Percentiles rank a stretch among this genome's conserved stretches.
Evolutionary conservation across 2,888 invertebrate species (phyloP).

Genomic region (Scaptomyza polygonia): DNA sequence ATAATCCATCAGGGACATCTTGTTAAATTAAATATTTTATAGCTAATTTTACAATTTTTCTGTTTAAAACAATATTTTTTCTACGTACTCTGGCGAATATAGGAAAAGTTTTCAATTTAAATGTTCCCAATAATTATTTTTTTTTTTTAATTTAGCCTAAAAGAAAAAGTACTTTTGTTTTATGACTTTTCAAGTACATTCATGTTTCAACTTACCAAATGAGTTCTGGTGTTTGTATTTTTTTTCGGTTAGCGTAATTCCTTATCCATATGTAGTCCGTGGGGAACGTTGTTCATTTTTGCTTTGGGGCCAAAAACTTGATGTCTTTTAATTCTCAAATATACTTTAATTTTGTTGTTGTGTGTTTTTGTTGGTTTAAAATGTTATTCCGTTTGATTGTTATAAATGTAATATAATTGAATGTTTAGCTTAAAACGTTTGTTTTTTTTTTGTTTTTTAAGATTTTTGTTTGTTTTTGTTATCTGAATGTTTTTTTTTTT

Average conservation of each 20-base stretch:
- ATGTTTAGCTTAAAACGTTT: slow-evolving; percentile 63
- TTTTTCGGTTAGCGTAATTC: slow-evolving; percentile 9
- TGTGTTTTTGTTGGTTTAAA: slow-evolving; percentile 17
- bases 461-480: slow-evolving; percentile 11
- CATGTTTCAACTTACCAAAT: slow-evolving; percentile 35
- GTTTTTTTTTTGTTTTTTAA: slow-evolving; percentile 20
- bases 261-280: slow-evolving; percentile 21
- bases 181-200: background rate
- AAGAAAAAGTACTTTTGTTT: no score
- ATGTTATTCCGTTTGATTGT: slow-evolving; percentile 25
- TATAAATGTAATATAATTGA: slow-evolving; percentile 62
- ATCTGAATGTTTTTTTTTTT: slow-evolving; percentile 53
- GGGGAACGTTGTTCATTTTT: slow-evolving; percentile 36
- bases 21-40: no score
- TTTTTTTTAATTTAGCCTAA: background rate
- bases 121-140: no score
- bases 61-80: no score
- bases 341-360: slow-evolving; percentile 33
- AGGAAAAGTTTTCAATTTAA: no score
- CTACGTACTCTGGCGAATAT: no score
- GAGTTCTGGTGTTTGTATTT: background rate
- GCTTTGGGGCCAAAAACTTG: slow-evolving; percentile 52
- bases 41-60: no score
- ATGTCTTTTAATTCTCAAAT: slow-evolving; percentile 59
- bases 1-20: no score